Evolutionary conservation across 2,797 vertebrate genomes (phyloP), one percentile per base, ranked within the genome.

Genomic region (Thunnus albacares): DNA sequence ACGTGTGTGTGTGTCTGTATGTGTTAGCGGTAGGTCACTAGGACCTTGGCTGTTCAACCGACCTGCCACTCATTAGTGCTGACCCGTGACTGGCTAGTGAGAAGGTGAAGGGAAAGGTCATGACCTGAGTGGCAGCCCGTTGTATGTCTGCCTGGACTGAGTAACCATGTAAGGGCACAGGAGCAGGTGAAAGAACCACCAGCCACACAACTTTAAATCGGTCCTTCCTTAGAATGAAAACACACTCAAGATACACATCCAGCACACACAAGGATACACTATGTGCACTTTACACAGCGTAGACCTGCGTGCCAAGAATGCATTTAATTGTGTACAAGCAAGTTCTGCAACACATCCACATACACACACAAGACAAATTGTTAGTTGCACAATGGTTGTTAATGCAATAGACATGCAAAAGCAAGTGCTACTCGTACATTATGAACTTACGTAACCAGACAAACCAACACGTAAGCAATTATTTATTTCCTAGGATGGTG

Each of bases 51-150:
- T 74, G 18, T 75, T 57, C 5, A 41, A 85, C 74, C n/a, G 62
- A 87, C 89, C 89, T 67, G 75, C 75, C 57, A 81, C 90, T 93
- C 92, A 93, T 94, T 94, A 93, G 92, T 45, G 71, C 59, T 87
- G 89, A 89, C 89, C 93, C 30, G 5, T 75, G 68, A 79, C 58
- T 86, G 79, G 86, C 82, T 58, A 83, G 70, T 72, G 83, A 84
- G 76, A 69, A 81, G 77, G 89, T 84, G 81, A 82, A 81, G 70
- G 64, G 64, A 81, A 59, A 86, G 85, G 88, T 84, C 70, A 5
- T 5, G 77, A 88, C 86, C 79, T 70, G 71, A 77, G 75, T 63
- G 78, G 75, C 79, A 86, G 84, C 58, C 64, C 52, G 74, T 70
- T 81, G 74, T 77, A 57, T 72, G 79, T 71, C 84, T 82, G 75